These are phyloP conservation scores for Synergus umbraculus DNA, from an alignment of 2,888 invertebrate species.

Conservation along the genomic window DNA sequence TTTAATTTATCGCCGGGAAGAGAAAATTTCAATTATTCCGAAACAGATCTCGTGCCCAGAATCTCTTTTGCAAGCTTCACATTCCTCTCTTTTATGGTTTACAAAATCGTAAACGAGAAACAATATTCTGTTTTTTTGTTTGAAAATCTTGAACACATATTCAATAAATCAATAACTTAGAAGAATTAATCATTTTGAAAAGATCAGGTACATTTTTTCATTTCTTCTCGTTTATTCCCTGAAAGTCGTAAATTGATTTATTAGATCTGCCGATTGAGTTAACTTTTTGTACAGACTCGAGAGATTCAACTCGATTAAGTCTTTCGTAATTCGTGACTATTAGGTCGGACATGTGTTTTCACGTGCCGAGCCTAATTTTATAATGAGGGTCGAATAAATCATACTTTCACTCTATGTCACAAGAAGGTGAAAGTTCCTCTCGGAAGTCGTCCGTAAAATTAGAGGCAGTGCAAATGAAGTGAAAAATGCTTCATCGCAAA, in stretches of 20 bases:
- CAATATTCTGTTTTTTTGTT: no score
- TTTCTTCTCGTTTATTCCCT: no score
- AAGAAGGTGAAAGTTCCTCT: slow-evolving; percentile 17
- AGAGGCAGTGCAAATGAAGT: background rate
- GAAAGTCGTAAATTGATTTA: background rate
- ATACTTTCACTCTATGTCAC: background rate
- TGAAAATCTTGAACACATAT: no score
- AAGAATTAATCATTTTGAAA: no score
- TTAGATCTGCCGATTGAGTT: background rate
- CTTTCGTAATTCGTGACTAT: background rate
- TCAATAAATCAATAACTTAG: no score
- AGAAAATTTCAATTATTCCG: slow-evolving; percentile 32
- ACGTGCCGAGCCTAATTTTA: background rate
- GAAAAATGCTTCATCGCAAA: slow-evolving; percentile 6
- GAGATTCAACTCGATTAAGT: background rate
- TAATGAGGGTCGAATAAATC: background rate
- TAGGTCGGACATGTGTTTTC: background rate
- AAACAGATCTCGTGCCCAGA: slow-evolving; percentile 5
- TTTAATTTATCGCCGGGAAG: background rate
- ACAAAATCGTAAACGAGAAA: no score
- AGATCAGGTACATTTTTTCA: no score
- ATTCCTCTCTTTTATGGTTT: background rate
- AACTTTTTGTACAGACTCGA: background rate
- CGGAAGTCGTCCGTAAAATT: background rate
- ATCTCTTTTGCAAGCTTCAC: background rate